Evolutionary conservation across 2,113 vertebrate species (phyloP).

Genomic region (Chionodraco myersi): DNA sequence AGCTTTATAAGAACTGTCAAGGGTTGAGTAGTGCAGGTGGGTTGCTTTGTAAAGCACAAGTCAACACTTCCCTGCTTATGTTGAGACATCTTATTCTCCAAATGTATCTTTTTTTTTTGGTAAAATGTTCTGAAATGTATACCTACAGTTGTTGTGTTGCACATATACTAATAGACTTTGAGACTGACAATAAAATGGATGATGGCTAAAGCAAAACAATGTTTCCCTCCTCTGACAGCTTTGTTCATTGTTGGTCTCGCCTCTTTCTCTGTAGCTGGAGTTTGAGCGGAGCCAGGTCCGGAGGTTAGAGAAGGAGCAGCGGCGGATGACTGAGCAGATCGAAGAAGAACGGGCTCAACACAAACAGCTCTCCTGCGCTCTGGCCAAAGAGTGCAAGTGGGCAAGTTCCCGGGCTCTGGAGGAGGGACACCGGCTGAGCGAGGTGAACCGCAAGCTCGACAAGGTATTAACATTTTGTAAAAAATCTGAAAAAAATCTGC

Average conservation of each 20-base stretch:
- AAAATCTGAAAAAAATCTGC: no score
- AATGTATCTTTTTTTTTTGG: no score
- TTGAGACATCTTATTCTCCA: no score
- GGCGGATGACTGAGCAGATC: conserved; percentile 88
- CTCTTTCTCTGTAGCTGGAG: conserved; percentile 86
- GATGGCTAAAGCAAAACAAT: not conserved
- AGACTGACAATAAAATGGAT: no score
- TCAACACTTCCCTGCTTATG: no score
- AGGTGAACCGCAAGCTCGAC: conserved; percentile 88
- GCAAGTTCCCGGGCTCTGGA: conserved; percentile 90
- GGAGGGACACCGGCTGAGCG: conserved; percentile 90
- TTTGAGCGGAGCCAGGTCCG: conserved; percentile 95
- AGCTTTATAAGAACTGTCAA: not conserved
- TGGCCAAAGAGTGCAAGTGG: conserved; percentile 95
- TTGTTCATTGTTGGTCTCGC: not conserved
- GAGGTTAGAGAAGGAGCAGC: conserved; percentile 93
- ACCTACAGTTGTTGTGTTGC: no score
- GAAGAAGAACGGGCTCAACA: conserved; percentile 93
- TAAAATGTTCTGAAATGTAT: no score
- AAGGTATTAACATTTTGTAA: conserved; percentile 64
- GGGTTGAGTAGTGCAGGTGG: not conserved
- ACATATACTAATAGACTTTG: no score
- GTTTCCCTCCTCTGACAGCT: not conserved
- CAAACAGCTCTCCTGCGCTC: conserved; percentile 92
- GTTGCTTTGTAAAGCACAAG: no score